Percentiles rank a stretch among this genome's conserved stretches.
Evolutionary conservation across 2,888 invertebrate species (phyloP).

Genomic region (Drosophila kokeensis): DNA sequence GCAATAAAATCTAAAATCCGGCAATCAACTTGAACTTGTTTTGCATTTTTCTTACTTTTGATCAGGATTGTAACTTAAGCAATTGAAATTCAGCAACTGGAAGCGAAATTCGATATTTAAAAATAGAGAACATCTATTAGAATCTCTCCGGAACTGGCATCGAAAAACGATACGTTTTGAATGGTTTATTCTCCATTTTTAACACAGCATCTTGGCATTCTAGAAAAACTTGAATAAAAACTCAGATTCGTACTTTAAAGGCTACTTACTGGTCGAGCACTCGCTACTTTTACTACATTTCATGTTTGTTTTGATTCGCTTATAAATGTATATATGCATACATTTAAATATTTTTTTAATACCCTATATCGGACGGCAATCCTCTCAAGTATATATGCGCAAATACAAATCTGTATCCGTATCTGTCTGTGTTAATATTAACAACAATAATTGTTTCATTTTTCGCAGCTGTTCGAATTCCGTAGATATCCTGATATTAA

Average conservation of each 20-base stretch:
- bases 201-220: neutral
- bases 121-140: accelerated
- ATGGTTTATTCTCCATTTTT: too few species aligned
- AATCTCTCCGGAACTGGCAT: neutral
- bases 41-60: neutral
- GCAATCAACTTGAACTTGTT: neutral
- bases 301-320: constrained; percentile 4
- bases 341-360: constrained; percentile 6
- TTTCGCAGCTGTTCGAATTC: constrained; percentile 1
- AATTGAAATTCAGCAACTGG: neutral
- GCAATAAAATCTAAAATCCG: neutral
- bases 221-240: neutral
- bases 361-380: neutral
- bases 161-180: neutral
- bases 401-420: neutral
- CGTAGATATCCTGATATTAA: neutral
- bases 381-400: neutral
- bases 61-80: neutral
- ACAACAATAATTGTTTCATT: constrained; percentile 5
- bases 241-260: neutral
- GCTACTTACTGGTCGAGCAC: neutral
- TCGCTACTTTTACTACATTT: too few species aligned
- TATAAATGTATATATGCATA: neutral
- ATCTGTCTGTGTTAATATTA: constrained; percentile 10
- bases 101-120: too few species aligned